Percentiles rank a stretch among this genome's conserved stretches.
phyloP scores from a whole-genome alignment of 2,888 invertebrate genomes.

The Mythimna ferrago region DNA sequence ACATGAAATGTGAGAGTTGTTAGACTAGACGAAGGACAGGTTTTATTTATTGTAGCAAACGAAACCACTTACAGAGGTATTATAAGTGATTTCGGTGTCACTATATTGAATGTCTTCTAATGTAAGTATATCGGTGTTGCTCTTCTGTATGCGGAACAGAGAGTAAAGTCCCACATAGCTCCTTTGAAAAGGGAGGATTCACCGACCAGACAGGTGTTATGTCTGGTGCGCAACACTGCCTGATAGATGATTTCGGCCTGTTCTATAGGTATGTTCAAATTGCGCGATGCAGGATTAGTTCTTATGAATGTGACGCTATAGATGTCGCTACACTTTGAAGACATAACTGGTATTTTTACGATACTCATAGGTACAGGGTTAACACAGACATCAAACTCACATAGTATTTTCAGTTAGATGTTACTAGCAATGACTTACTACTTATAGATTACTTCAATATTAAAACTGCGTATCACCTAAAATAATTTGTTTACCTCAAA shows the following conservation, averaged over 20 bases:
- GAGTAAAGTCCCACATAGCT: no score
- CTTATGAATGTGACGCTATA: no score
- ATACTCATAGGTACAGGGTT: no score
- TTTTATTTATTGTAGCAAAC: conserved; percentile 16
- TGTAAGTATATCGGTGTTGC: not conserved
- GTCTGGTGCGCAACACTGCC: no score
- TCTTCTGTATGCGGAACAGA: not conserved
- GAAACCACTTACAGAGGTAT: not conserved
- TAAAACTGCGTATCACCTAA: not conserved
- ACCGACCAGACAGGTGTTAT: no score
- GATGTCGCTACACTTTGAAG: not conserved
- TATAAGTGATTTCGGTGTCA: not conserved
- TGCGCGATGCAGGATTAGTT: no score
- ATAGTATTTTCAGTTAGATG: not conserved
- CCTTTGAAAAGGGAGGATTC: no score
- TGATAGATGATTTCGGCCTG: no score
- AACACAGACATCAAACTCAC: not conserved
- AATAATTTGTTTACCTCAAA: not conserved
- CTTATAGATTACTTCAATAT: no score
- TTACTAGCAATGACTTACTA: not conserved
- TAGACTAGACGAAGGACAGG: not conserved
- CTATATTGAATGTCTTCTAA: not conserved
- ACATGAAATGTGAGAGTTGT: conserved; percentile 44
- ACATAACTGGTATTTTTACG: not conserved
- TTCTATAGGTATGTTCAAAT: no score